phyloP scores from a whole-genome alignment of 2,113 vertebrate species.

The Ochotona curzoniae region DNA sequence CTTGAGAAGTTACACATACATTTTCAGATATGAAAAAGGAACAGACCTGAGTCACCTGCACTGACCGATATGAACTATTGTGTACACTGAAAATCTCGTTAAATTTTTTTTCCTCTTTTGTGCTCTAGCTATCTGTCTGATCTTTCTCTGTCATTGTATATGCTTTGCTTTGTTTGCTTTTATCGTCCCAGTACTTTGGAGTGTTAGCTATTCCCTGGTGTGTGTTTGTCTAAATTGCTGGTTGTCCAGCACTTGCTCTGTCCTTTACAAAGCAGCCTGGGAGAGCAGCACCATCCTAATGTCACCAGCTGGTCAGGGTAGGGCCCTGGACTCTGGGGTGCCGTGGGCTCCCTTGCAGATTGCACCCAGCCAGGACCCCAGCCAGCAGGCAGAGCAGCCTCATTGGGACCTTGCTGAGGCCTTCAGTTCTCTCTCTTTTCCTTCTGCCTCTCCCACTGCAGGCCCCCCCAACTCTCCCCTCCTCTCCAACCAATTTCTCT shows the following conservation, averaged over 20 bases:
- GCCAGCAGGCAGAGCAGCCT: too few species aligned
- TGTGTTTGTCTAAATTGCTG: too few species aligned
- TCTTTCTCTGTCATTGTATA: background rate
- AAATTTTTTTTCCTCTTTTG: background rate
- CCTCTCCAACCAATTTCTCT: background rate
- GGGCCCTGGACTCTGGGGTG: background rate
- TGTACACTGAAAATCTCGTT: background rate
- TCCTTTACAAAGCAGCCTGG: background rate
- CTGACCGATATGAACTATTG: background rate
- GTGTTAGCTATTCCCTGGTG: background rate
- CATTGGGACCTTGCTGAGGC: too few species aligned
- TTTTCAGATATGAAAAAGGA: background rate
- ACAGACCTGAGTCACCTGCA: background rate
- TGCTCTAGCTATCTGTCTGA: background rate
- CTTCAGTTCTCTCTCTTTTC: background rate
- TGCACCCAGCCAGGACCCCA: background rate
- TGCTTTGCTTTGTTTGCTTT: background rate
- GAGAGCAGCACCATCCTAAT: background rate
- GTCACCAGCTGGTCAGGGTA: background rate
- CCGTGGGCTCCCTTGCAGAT: background rate
- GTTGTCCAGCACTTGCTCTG: background rate
- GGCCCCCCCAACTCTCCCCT: too few species aligned
- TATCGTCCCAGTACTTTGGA: background rate
- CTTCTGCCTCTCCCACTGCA: background rate
- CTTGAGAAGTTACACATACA: background rate